Evolutionary conservation across 2,113 vertebrate genomes (phyloP).

Genomic region (Gorsachius goisagi): DNA sequence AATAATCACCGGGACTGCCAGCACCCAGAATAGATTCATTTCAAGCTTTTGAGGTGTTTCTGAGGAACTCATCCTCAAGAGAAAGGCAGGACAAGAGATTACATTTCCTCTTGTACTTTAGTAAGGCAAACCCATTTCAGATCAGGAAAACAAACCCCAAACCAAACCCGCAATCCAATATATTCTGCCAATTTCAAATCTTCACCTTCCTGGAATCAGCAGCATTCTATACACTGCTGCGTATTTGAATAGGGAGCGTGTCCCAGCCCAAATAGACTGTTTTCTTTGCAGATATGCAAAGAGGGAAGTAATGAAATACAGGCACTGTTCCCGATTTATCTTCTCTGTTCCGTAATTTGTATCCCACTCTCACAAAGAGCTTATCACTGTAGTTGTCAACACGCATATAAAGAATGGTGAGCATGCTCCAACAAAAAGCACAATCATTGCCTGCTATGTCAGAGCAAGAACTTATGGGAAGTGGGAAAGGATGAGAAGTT

Average conservation of each 20-base stretch:
- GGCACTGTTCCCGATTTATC: neutral
- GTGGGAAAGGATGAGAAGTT: neutral
- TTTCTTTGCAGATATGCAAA: neutral
- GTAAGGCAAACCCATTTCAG: neutral
- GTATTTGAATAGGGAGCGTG: neutral
- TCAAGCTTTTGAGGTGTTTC: neutral
- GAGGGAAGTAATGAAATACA: conserved; percentile 18
- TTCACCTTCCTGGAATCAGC: neutral
- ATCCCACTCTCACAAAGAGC: neutral
- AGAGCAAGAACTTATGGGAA: neutral
- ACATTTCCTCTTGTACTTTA: neutral
- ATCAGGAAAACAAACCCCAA: neutral
- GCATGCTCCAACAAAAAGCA: neutral
- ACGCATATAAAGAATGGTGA: neutral
- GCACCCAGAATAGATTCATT: neutral
- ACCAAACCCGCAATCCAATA: neutral
- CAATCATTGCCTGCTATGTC: neutral
- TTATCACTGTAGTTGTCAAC: neutral
- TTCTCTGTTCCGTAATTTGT: neutral
- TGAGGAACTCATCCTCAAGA: neutral
- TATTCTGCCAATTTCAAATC: neutral
- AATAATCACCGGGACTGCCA: neutral
- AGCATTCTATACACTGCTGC: neutral
- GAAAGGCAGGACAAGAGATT: neutral
- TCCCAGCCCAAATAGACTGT: neutral